Percentiles rank a stretch among this genome's conserved stretches.
phyloP scores from a whole-genome alignment of 2,888 invertebrate genomes.

The Aphodius granarius region DNA sequence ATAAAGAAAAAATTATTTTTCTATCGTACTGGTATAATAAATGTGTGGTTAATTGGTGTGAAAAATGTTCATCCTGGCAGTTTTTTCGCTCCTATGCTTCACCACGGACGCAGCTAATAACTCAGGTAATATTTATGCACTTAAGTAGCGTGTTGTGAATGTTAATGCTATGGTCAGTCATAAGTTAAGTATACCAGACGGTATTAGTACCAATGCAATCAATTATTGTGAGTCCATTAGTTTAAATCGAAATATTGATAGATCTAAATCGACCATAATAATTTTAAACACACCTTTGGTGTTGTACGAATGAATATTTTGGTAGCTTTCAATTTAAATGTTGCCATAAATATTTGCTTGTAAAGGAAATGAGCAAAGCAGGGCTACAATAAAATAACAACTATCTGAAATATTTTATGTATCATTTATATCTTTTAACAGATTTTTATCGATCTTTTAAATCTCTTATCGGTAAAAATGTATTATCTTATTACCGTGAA shows the following conservation, averaged over 20 bases:
- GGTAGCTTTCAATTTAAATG: no score
- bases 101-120: not conserved
- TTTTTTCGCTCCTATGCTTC: constrained; percentile 6
- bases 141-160: not conserved
- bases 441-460: not conserved
- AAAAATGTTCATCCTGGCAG: not conserved
- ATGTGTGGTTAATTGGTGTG: not conserved
- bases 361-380: no score
- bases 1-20: not conserved
- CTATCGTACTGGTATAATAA: not conserved
- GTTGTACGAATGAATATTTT: not conserved
- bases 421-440: not conserved
- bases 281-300: not conserved
- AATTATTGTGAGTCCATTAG: not conserved
- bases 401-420: no score
- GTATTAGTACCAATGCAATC: not conserved
- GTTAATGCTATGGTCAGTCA: not conserved
- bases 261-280: not conserved
- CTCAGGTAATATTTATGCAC: not conserved
- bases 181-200: not conserved
- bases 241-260: not conserved
- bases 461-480: not conserved
- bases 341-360: no score
- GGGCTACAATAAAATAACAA: no score
- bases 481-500: no score